These are phyloP conservation scores for Megalopta genalis DNA, from an alignment of 1,140 invertebrate genomes.

Conservation along the genomic window DNA sequence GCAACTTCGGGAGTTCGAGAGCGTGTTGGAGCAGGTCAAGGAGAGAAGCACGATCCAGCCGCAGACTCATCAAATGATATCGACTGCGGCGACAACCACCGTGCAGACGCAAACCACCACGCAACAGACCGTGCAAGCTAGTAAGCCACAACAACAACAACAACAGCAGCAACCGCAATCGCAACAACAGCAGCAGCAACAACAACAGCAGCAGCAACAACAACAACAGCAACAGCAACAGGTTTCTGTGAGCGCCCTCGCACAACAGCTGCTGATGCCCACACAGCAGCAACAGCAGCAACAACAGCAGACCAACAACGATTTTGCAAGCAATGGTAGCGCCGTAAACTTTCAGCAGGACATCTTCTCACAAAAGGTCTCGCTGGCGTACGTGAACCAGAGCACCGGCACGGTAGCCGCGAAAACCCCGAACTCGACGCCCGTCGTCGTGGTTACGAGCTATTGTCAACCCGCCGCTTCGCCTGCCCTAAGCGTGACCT, in stretches of 20 bases:
- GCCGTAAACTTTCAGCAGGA: conserved; percentile 72
- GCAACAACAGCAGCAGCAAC: conserved; percentile 52
- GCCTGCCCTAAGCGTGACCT: conserved; percentile 82
- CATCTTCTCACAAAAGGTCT: conserved; percentile 75
- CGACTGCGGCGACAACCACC: conserved; percentile 62
- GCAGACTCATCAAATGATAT: conserved; percentile 66
- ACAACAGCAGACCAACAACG: conserved; percentile 40
- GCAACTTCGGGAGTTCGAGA: conserved; percentile 90
- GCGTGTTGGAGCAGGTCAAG: conserved; percentile 89
- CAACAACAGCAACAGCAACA: conserved; percentile 68
- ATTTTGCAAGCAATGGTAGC: conserved; percentile 71
- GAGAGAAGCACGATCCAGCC: conserved; percentile 85
- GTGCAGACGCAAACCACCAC: conserved; percentile 75
- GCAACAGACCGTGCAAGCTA: conserved; percentile 61
- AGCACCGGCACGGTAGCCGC: conserved; percentile 53
- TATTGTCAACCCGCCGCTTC: conserved; percentile 83
- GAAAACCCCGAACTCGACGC: conserved; percentile 80
- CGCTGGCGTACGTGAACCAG: conserved; percentile 80
- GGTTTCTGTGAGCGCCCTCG: conserved; percentile 63
- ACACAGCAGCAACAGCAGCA: conserved; percentile 59
- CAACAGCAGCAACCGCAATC: conserved; percentile 31
- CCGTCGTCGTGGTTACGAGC: conserved; percentile 82
- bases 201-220: conserved; percentile 65
- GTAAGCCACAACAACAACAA: conserved; percentile 52
- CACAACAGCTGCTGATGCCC: conserved; percentile 75